phyloP scores from a whole-genome alignment of 2,113 vertebrate species.

The Lophius piscatorius region DNA sequence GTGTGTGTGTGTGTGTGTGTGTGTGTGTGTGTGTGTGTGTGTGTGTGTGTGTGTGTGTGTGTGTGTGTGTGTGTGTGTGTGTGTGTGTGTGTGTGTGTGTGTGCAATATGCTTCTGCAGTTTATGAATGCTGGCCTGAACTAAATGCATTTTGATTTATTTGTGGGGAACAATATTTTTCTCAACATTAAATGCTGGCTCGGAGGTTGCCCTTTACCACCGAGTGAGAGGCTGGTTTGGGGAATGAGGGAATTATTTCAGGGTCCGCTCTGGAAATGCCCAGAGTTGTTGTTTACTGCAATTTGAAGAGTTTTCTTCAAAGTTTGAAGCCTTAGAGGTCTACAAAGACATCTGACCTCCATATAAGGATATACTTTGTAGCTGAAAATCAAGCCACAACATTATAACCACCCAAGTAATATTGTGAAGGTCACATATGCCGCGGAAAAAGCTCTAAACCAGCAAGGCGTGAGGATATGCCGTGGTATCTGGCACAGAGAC shows the following conservation, averaged over 20 bases:
- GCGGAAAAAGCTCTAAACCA: too few relatives aligned
- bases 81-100: background rate
- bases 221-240: constrained; percentile 36
- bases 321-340: constrained; percentile 22
- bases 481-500: too few relatives aligned
- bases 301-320: constrained; percentile 5
- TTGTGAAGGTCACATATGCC: too few relatives aligned
- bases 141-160: constrained; percentile 68
- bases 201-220: constrained; percentile 62
- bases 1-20: too few relatives aligned
- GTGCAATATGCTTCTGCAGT: constrained; percentile 17
- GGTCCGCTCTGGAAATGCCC: constrained; percentile 52
- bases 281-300: constrained; percentile 46
- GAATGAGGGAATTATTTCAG: constrained; percentile 54
- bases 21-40: constrained; percentile 18
- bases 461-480: too few relatives aligned
- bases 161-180: constrained; percentile 48
- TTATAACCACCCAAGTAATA: too few relatives aligned
- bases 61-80: background rate
- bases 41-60: constrained; percentile 7
- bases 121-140: constrained; percentile 32
- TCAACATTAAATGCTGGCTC: constrained; percentile 55
- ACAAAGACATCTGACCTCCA: too few relatives aligned
- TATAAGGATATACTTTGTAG: too few relatives aligned
- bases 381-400: too few relatives aligned